Conservation (phyloP, 2,888 invertebrate genomes). For the Drosophila anceps region DNA sequence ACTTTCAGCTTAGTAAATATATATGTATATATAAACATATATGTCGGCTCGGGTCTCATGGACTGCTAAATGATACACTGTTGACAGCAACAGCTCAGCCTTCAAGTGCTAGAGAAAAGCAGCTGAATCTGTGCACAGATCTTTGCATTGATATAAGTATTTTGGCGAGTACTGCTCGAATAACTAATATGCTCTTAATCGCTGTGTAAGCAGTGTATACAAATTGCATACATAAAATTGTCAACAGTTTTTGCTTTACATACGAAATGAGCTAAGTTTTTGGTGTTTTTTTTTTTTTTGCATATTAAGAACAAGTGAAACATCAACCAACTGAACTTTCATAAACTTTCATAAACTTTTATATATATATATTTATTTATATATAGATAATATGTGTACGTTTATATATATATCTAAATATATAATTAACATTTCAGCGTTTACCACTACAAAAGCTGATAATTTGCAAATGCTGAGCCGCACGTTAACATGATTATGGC, state of each 20-base stretch:
- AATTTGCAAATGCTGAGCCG: background rate
- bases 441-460: background rate
- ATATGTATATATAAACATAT: background rate
- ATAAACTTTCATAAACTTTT: background rate
- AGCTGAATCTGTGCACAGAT: background rate
- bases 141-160: background rate
- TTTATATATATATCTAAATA: background rate
- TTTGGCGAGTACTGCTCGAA: too few relatives aligned
- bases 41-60: background rate
- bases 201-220: background rate
- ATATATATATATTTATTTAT: background rate
- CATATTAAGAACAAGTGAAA: background rate
- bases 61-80: background rate
- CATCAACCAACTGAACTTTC: background rate
- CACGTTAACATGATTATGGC: background rate
- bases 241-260: constrained; percentile 1
- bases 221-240: constrained; percentile 10
- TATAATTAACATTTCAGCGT: background rate
- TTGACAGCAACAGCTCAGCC: too few relatives aligned
- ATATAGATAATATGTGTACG: background rate
- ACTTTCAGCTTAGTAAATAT: constrained; percentile 1
- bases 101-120: background rate
- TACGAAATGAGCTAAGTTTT: constrained; percentile 13
- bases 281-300: background rate
- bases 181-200: background rate